Percentiles rank a stretch among this genome's conserved stretches.
Conservation (phyloP, 1,140 invertebrate species). For the Mizuhopecten yessoensis region DNA sequence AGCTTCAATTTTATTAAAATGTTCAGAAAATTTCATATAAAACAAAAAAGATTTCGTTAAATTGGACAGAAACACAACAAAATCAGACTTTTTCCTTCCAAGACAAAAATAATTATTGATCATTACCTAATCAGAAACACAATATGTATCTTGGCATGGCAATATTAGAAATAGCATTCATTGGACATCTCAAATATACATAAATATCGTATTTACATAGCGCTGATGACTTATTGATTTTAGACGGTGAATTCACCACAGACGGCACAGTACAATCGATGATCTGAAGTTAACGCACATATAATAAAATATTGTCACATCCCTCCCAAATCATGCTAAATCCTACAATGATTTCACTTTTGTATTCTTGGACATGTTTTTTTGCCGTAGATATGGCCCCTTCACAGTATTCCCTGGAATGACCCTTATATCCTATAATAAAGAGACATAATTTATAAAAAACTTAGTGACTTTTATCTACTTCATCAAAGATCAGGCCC, state of each 20-base stretch:
- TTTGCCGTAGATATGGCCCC: background rate
- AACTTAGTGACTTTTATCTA: background rate
- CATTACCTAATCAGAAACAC: background rate
- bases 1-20: background rate
- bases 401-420: background rate
- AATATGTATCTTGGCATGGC: background rate
- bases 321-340: background rate
- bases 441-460: background rate
- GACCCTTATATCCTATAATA: background rate
- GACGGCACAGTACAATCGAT: background rate
- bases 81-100: constrained; percentile 7
- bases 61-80: background rate
- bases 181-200: constrained; percentile 1
- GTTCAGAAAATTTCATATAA: background rate
- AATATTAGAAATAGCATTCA: background rate
- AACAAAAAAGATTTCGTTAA: background rate
- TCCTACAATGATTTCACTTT: background rate
- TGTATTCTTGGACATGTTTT: background rate
- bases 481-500: background rate
- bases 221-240: background rate
- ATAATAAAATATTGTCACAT: background rate
- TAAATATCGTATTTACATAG: background rate
- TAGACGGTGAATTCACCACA: background rate
- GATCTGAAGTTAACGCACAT: background rate
- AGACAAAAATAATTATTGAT: background rate